A percentile compares a stretch with the other conserved stretches of the same genome.
These are phyloP conservation scores for Tenthredo notha DNA, from an alignment of 2,888 invertebrate genomes.

Conservation along the genomic window DNA sequence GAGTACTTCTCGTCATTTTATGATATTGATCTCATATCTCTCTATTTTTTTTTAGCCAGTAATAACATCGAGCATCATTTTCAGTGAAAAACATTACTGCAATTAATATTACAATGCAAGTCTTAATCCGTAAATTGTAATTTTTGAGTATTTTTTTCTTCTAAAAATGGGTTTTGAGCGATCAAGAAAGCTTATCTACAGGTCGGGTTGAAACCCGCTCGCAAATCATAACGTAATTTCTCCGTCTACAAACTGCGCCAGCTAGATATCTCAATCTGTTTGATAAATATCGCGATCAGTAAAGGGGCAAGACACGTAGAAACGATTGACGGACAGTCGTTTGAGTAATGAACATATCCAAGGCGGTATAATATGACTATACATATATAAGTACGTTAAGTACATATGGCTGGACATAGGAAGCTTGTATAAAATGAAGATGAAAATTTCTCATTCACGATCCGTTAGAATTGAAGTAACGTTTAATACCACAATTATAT, in stretches of 20 bases:
- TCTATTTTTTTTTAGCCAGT: neutral
- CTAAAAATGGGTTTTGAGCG: neutral
- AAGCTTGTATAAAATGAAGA: neutral
- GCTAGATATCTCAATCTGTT: slow-evolving; percentile 18
- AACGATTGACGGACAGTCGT: slow-evolving; percentile 29
- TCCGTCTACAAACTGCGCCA: neutral
- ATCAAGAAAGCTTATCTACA: neutral
- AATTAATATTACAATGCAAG: no score
- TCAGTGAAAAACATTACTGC: neutral
- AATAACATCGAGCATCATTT: neutral
- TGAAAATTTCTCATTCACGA: neutral
- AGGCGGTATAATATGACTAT: neutral
- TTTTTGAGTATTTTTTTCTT: neutral
- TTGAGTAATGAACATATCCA: slow-evolving; percentile 26
- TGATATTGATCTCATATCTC: neutral
- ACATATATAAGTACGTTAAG: neutral
- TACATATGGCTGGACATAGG: neutral
- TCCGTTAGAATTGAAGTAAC: neutral
- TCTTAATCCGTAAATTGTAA: no score
- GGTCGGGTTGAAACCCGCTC: neutral
- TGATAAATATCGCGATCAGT: slow-evolving; percentile 41
- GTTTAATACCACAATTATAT: neutral
- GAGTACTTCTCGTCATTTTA: slow-evolving; percentile 23
- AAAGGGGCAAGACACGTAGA: neutral
- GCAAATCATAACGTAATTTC: neutral